Evolutionary conservation across 2,888 invertebrate species (phyloP).

Genomic region (Drosophila meridiana): DNA sequence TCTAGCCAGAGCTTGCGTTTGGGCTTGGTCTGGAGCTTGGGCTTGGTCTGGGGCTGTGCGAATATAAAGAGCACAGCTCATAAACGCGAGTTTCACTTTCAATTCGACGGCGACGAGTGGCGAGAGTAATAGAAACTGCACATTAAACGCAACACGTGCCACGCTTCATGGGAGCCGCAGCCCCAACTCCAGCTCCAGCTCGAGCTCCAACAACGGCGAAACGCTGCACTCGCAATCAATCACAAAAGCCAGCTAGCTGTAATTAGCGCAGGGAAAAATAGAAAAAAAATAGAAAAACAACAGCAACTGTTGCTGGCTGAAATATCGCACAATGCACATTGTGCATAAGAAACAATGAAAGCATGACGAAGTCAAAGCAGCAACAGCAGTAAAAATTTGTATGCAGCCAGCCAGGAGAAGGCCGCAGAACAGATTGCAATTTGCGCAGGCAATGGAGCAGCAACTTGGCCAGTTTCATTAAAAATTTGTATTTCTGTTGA

Average conservation of each 20-base stretch:
- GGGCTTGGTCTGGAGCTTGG: neutral
- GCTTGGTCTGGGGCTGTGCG: slow-evolving; percentile 7
- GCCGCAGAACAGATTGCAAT: slow-evolving; percentile 79
- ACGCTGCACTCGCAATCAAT: slow-evolving; percentile 77
- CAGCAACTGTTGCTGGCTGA: slow-evolving; percentile 21
- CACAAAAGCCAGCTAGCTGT: slow-evolving; percentile 71
- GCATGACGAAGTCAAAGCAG: slow-evolving; percentile 71
- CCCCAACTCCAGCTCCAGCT: slow-evolving; percentile 20
- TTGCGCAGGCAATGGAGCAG: slow-evolving; percentile 82
- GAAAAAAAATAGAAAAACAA: slow-evolving; percentile 33
- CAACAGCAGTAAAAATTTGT: slow-evolving; percentile 35
- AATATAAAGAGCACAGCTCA: slow-evolving; percentile 53
- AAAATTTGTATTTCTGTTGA: slow-evolving; percentile 76
- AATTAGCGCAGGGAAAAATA: slow-evolving; percentile 80
- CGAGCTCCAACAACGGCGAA: slow-evolving; percentile 44
- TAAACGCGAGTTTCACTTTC: slow-evolving; percentile 78
- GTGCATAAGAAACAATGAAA: slow-evolving; percentile 71
- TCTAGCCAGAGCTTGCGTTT: slow-evolving; percentile 20
- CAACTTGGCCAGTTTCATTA: slow-evolving; percentile 77
- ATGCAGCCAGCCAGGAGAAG: slow-evolving; percentile 59
- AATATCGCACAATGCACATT: slow-evolving; percentile 69
- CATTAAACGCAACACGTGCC: slow-evolving; percentile 80
- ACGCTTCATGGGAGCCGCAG: slow-evolving; percentile 76
- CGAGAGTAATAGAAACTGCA: slow-evolving; percentile 82
- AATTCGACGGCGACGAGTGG: slow-evolving; percentile 47